Percentiles rank a stretch among this genome's conserved stretches.
phyloP scores from a whole-genome alignment of 1,140 invertebrate species.

The Scylla paramamosain region DNA sequence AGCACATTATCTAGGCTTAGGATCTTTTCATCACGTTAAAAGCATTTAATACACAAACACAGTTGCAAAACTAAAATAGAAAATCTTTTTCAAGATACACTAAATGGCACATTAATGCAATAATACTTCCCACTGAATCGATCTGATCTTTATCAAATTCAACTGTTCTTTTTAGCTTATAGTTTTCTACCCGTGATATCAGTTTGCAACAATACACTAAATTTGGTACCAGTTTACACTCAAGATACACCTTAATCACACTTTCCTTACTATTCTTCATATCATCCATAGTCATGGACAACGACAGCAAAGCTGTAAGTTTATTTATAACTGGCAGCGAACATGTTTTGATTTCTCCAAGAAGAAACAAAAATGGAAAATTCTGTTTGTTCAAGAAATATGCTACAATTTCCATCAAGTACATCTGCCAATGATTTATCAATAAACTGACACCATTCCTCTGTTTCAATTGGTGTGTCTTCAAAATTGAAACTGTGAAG shows the following conservation, averaged over 20 bases:
- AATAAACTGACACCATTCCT: slow-evolving; percentile 90
- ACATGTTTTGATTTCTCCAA: slow-evolving; percentile 78
- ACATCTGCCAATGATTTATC: slow-evolving; percentile 80
- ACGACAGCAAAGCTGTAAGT: slow-evolving; percentile 78
- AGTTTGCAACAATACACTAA: slow-evolving; percentile 79
- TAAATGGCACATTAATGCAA: slow-evolving; percentile 87
- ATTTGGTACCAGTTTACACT: slow-evolving; percentile 79
- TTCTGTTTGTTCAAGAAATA: slow-evolving; percentile 71
- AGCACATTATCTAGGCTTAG: slow-evolving; percentile 84
- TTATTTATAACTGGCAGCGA: slow-evolving; percentile 78
- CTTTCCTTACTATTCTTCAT: slow-evolving; percentile 67
- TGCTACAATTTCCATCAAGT: slow-evolving; percentile 74
- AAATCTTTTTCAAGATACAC: slow-evolving; percentile 86
- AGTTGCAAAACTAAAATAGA: slow-evolving; percentile 88
- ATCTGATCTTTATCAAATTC: slow-evolving; percentile 82
- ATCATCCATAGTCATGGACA: slow-evolving; percentile 78
- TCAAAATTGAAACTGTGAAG: slow-evolving; percentile 78
- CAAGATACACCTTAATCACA: slow-evolving; percentile 78
- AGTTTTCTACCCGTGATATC: slow-evolving; percentile 76
- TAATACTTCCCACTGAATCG: slow-evolving; percentile 85
- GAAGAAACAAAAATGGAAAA: slow-evolving; percentile 79
- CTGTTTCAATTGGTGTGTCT: slow-evolving; percentile 86
- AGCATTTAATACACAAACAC: slow-evolving; percentile 85
- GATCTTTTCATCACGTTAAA: slow-evolving; percentile 81
- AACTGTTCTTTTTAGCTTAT: slow-evolving; percentile 64